Conservation (phyloP, 2,888 invertebrate species). For the Julus scandinavius region DNA sequence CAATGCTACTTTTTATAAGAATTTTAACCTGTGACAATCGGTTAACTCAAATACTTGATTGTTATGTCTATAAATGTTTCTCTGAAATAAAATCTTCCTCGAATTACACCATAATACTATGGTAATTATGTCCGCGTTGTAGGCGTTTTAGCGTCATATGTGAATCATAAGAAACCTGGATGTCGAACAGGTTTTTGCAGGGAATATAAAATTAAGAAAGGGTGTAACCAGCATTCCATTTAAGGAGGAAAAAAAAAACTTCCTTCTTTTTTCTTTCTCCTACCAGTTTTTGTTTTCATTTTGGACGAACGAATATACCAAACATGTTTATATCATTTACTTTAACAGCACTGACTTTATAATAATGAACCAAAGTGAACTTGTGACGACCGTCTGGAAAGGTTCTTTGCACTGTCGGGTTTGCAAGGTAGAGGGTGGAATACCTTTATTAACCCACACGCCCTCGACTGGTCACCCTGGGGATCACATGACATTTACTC, state of each 20-base stretch:
- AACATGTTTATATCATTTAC: slow-evolving; percentile 42
- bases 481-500: background rate
- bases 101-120: background rate
- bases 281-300: slow-evolving; percentile 33
- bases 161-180: slow-evolving; percentile 27
- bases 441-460: slow-evolving; percentile 24
- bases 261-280: slow-evolving; percentile 27
- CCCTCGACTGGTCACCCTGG: background rate
- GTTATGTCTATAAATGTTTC: background rate
- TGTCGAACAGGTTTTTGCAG: background rate
- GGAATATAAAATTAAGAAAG: background rate
- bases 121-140: slow-evolving; percentile 20
- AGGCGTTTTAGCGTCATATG: slow-evolving; percentile 20
- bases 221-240: slow-evolving; percentile 45
- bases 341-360: slow-evolving; percentile 12
- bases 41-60: background rate
- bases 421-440: slow-evolving; percentile 8
- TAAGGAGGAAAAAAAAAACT: slow-evolving; percentile 8
- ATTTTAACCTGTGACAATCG: no score
- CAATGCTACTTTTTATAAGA: no score
- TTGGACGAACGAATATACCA: slow-evolving; percentile 31
- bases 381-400: slow-evolving; percentile 47
- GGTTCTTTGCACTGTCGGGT: slow-evolving; percentile 47
- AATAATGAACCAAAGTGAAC: slow-evolving; percentile 42
- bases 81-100: background rate